Base-by-base conservation (phyloP, 2,888 invertebrate species). In the Amphipyra berbera region DNA sequence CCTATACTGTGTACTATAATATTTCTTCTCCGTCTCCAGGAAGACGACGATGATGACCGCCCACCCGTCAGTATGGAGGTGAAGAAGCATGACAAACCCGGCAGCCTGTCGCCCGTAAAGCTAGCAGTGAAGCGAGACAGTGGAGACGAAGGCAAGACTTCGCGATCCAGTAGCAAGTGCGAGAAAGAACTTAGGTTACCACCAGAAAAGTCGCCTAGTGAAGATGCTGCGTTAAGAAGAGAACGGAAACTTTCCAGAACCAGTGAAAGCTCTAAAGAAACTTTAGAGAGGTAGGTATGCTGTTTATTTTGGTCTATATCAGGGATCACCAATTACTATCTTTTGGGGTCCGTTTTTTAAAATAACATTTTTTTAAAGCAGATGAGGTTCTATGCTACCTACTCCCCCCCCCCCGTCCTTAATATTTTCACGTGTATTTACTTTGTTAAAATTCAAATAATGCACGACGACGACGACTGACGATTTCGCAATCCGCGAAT, bases 51-150 rank as follows among this genome's bases (percentile, higher is more conserved):
- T 76, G 83, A 94, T 92, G 93, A 87, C 82, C 80, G 70, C 73
- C 74, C 81, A 81, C 64, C 79, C 75, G 61, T 82, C 88, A 88
- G 88, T 88, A 94, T 94, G 94, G 94, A 95, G 93, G 84, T 95
- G 91, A 95, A 94, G 83, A 92, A 90, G 79, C 85, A 86, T 79
- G 94, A 94, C 52, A 93, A 92, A 84, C 82, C 92, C 78, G 93
- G 93, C 89, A 94, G 87, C 79, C 78, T 92, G 68, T 94, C 94
- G 79, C 94, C 94, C 64, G 87, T 91, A 65, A 91, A 86, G 79
- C 86, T 85, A 69, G 78, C 85, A 58, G 73, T 87, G 50, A 91
- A 88, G 66, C 79, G 86, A 71, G 93, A 93, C 66, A 85, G 87
- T 37, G 90, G 87, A 27, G 92, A 91, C 78, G 90, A 90, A 63